Percentiles rank a stretch among this genome's conserved stretches.
Evolutionary conservation across 2,888 invertebrate genomes (phyloP).

Genomic region (Leptopilina drosophilae): DNA sequence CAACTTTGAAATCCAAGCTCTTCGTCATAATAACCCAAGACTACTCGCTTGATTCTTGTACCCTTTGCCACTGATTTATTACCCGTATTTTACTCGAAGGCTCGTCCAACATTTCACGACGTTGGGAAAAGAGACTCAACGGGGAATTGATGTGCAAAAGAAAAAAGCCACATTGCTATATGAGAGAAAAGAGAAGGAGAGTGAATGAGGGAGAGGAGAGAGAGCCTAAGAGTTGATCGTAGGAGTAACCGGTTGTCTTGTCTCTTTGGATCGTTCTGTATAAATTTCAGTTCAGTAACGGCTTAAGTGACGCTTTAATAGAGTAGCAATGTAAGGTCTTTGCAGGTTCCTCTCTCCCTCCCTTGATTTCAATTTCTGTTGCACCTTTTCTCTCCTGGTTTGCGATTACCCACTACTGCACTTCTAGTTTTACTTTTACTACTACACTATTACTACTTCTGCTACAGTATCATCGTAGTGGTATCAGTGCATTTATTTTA

Average conservation of each 20-base stretch:
- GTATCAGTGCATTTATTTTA: conserved; percentile 15
- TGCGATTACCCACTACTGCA: neutral
- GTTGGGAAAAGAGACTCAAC: conserved; percentile 16
- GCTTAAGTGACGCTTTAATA: conserved; percentile 52
- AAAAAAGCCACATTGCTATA: conserved; percentile 2
- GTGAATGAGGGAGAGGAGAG: too few relatives aligned
- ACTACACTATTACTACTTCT: too few relatives aligned
- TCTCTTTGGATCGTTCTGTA: conserved; percentile 52
- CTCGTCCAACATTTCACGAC: conserved; percentile 40
- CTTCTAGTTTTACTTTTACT: too few relatives aligned
- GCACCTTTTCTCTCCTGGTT: conserved; percentile 39
- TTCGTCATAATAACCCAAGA: conserved; percentile 26
- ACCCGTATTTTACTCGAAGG: conserved; percentile 33
- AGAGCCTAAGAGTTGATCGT: neutral
- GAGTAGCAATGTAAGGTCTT: conserved; percentile 55
- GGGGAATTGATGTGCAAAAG: conserved; percentile 26
- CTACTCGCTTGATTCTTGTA: conserved; percentile 24
- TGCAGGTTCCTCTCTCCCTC: conserved; percentile 62
- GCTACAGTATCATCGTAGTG: too few relatives aligned
- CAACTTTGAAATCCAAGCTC: conserved; percentile 27
- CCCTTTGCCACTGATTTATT: conserved; percentile 36
- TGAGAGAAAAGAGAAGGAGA: too few relatives aligned
- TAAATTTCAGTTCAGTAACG: conserved; percentile 58
- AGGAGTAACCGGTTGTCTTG: conserved; percentile 44
- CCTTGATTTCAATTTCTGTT: conserved; percentile 18